Percentiles rank a stretch among this genome's conserved stretches.
phyloP scores from a whole-genome alignment of 2,797 vertebrate species.

The Malacoraja senta region DNA sequence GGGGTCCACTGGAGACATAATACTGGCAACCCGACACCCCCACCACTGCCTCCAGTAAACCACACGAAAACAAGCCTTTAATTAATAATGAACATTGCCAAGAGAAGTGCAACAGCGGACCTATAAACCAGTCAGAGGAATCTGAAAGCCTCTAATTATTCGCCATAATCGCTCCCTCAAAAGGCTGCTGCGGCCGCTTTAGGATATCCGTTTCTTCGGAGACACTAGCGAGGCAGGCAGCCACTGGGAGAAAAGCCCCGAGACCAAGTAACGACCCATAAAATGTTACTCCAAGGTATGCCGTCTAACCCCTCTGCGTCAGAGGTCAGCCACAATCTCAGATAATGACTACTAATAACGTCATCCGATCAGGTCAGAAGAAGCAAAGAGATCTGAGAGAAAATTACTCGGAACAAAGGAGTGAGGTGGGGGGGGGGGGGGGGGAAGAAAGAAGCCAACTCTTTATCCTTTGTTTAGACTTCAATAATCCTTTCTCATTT shows the following conservation, averaged over 20 bases:
- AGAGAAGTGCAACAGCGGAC: constrained; percentile 15
- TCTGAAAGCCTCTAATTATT: constrained; percentile 26
- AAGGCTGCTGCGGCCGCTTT: not conserved
- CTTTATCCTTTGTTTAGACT: constrained; percentile 28
- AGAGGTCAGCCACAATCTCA: constrained; percentile 35
- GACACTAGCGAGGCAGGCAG: not conserved
- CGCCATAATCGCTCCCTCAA: not conserved
- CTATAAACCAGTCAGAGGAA: constrained; percentile 16
- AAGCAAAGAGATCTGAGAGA: not conserved
- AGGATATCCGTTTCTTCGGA: constrained; percentile 5
- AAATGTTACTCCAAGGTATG: constrained; percentile 35
- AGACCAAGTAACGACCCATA: constrained; percentile 25
- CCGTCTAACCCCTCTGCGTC: not conserved
- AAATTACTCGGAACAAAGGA: constrained; percentile 41
- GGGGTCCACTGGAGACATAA: constrained; percentile 25
- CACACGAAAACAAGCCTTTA: constrained; percentile 21
- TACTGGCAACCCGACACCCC: constrained; percentile 25
- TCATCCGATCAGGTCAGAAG: constrained; percentile 14
- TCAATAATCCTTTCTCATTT: constrained; percentile 25
- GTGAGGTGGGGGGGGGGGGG: not conserved
- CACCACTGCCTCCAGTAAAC: not conserved
- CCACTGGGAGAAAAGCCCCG: constrained; percentile 1
- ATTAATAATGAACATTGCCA: constrained; percentile 31
- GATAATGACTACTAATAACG: constrained; percentile 38
- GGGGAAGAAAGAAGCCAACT: not conserved